A percentile compares a stretch with the other conserved stretches of the same genome.
phyloP scores from a whole-genome alignment of 2,888 invertebrate species.

The Drosophila peninsularis region DNA sequence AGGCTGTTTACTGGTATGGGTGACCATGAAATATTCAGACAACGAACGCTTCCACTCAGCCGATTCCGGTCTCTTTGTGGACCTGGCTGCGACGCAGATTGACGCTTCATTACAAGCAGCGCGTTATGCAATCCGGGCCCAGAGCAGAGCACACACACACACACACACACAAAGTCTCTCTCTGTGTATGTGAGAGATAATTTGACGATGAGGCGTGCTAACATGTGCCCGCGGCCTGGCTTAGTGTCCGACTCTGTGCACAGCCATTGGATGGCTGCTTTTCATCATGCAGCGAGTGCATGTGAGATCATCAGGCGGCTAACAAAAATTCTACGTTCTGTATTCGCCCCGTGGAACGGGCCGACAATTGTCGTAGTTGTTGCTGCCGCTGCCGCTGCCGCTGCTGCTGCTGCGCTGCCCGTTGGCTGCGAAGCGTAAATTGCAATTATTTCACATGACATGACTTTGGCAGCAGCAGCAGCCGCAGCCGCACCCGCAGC shows the following conservation, averaged over 20 bases:
- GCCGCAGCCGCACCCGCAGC: not conserved
- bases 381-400: constrained; percentile 19
- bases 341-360: constrained; percentile 68
- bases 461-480: constrained; percentile 54
- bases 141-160: constrained; percentile 24
- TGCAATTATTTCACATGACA: constrained; percentile 80
- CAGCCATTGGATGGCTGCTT: constrained; percentile 56
- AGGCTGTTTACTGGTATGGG: constrained; percentile 48
- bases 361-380: constrained; percentile 39
- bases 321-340: constrained; percentile 66
- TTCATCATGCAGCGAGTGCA: constrained; percentile 74
- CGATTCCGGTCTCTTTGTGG: constrained; percentile 67
- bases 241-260: constrained; percentile 47
- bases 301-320: constrained; percentile 72
- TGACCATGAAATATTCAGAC: constrained; percentile 80
- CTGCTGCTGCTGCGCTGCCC: constrained; percentile 37
- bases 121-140: constrained; percentile 62
- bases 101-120: constrained; percentile 72
- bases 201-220: constrained; percentile 59
- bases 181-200: constrained; percentile 47
- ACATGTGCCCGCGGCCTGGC: constrained; percentile 54
- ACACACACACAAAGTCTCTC: not conserved
- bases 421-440: constrained; percentile 69
- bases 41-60: constrained; percentile 62
- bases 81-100: constrained; percentile 74